Percentiles rank a stretch among this genome's conserved stretches.
phyloP scores from a whole-genome alignment of 2,113 vertebrate species.

The Tonatia bakeri region DNA sequence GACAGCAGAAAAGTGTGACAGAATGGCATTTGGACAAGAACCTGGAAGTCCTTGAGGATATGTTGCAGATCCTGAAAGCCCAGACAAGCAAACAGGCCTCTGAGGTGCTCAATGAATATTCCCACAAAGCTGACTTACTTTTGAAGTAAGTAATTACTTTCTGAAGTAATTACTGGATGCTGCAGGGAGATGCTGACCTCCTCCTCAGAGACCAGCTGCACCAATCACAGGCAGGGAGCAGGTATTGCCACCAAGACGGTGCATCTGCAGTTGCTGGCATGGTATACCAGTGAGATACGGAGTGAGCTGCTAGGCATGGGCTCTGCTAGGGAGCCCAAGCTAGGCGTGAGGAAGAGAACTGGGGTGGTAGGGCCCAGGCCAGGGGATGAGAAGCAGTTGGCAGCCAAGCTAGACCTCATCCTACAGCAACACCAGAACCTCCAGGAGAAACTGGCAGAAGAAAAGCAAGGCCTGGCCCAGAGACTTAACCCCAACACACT shows the following conservation, averaged over 20 bases:
- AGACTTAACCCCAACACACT: slow-evolving; percentile 95
- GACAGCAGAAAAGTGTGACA: not conserved
- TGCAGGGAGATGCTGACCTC: slow-evolving; percentile 94
- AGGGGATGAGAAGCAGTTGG: slow-evolving; percentile 88
- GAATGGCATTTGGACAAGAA: slow-evolving; percentile 79
- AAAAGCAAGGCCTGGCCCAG: slow-evolving; percentile 92
- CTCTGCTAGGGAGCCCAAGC: not conserved
- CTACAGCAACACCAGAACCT: slow-evolving; percentile 92
- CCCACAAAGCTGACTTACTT: slow-evolving; percentile 91
- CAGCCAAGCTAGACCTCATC: slow-evolving; percentile 89
- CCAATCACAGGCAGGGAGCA: slow-evolving; percentile 91
- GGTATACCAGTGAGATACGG: slow-evolving; percentile 92
- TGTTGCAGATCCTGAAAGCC: slow-evolving; percentile 88
- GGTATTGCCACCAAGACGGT: slow-evolving; percentile 89
- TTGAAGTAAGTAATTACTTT: slow-evolving; percentile 77
- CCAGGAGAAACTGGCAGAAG: slow-evolving; percentile 95
- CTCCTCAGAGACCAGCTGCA: slow-evolving; percentile 83
- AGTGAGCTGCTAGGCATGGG: slow-evolving; percentile 88
- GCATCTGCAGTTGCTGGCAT: slow-evolving; percentile 92
- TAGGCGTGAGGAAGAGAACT: slow-evolving; percentile 7
- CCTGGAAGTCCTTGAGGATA: slow-evolving; percentile 91
- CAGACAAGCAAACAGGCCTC: slow-evolving; percentile 89
- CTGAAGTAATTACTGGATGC: slow-evolving; percentile 74
- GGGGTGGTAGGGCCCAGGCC: slow-evolving; percentile 75
- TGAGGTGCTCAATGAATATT: slow-evolving; percentile 92